phyloP scores from a whole-genome alignment of 2,113 vertebrate genomes.

The Xyliphius kryptos region DNA sequence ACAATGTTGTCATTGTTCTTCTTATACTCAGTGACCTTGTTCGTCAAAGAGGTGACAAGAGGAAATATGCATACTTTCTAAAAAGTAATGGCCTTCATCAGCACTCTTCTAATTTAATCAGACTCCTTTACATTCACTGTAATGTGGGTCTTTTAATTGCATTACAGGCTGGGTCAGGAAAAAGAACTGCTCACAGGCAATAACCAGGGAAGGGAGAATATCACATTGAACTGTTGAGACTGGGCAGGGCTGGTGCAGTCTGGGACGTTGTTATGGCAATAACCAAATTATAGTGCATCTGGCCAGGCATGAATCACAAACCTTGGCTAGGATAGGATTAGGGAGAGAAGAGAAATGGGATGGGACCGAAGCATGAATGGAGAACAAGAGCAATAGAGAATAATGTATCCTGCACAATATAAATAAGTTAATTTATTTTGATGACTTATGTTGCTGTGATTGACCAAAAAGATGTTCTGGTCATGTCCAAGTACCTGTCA shows the following conservation, averaged over 20 bases:
- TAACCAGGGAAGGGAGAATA: slow-evolving; percentile 21
- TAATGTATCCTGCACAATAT: background rate
- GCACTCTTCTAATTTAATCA: slow-evolving; percentile 43
- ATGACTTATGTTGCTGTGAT: slow-evolving; percentile 24
- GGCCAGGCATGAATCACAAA: slow-evolving; percentile 40
- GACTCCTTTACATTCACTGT: slow-evolving; percentile 40
- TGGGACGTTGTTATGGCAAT: slow-evolving; percentile 46
- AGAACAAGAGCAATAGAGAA: slow-evolving; percentile 15
- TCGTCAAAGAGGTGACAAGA: slow-evolving; percentile 36
- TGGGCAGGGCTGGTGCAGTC: slow-evolving; percentile 43
- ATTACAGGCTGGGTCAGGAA: slow-evolving; percentile 47
- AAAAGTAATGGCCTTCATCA: slow-evolving; percentile 41
- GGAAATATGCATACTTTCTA: slow-evolving; percentile 18
- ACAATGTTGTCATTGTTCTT: too few relatives aligned
- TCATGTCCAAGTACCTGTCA: slow-evolving; percentile 26
- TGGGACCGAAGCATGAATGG: slow-evolving; percentile 22
- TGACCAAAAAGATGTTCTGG: slow-evolving; percentile 19
- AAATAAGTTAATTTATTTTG: background rate
- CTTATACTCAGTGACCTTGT: too few relatives aligned
- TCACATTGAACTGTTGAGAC: slow-evolving; percentile 37
- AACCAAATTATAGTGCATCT: slow-evolving; percentile 48
- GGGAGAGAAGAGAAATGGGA: slow-evolving; percentile 16
- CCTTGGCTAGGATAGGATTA: slow-evolving; percentile 20
- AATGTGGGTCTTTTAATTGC: slow-evolving; percentile 47
- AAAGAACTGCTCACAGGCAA: slow-evolving; percentile 37